Base-by-base conservation (phyloP, 1,140 invertebrate species). In the Calliopsis andreniformis region DNA sequence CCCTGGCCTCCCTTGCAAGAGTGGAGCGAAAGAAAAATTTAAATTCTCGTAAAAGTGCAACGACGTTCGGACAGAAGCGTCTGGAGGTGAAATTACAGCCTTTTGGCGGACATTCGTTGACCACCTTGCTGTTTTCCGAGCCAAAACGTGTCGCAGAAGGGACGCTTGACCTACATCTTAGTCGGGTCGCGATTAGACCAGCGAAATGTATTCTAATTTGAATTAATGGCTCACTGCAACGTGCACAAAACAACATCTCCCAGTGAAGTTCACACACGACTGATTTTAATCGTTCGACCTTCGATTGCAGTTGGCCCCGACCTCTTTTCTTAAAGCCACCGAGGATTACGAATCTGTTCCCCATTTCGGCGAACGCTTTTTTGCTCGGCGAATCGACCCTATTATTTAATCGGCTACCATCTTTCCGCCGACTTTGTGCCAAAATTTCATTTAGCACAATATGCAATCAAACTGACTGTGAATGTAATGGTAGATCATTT, bases 211-310 rank as follows among this genome's bases (percentile, higher is more conserved):
- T 20, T 58, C 51, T 75, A 75, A 75, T 75, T 39, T 30, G 63
- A 67, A 75, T 67, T 55, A 75, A 75, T 75, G 71, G 51, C 43
- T 39, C 23, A 10, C 62, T 58, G 49, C 53, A 67, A 75, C n/a
- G 35, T 3, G 71, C 28, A 12, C 20, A 51, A 76, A 76, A 61
- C 55, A 59, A 76, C 35, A 16, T 1, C 30, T 7, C n/a, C 39
- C 18, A 14, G 28, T 18, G 51, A 73, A 23, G 61, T 61, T 68
- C 25, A 53, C 25, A 43, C 64, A 16, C 45, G 64, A 18, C 18
- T 61, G 23, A 59, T 49, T 69, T 32, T 56, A 35, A 76, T 76
- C 73, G 63, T 28, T 69, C 53, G 45, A 42, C 55, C 55, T 76
- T 76, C 35, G 73, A 43, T 53, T n/a, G 16, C 12, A 42, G 35